Percentiles rank a stretch among this genome's conserved stretches.
Conservation (phyloP, 2,888 invertebrate genomes). For the Cheilosia impressa region DNA sequence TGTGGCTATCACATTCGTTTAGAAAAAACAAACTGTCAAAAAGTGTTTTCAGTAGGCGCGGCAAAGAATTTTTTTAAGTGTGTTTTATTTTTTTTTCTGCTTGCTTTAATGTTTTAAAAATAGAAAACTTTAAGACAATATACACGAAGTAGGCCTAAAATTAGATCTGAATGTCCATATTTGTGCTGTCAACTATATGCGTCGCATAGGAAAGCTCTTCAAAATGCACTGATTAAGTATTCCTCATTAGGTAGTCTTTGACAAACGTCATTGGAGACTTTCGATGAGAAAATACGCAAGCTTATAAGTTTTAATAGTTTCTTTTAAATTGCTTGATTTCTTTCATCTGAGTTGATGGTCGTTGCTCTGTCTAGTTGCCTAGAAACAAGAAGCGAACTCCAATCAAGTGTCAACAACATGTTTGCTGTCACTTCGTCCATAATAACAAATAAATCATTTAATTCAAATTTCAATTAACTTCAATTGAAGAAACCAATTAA, state of each 20-base stretch:
- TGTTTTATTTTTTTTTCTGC: not conserved
- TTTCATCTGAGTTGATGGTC: slow-evolving; percentile 2
- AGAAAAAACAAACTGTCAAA: slow-evolving; percentile 15
- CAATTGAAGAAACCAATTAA: slow-evolving; percentile 77
- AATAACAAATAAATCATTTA: slow-evolving; percentile 80
- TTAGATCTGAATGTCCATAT: not conserved
- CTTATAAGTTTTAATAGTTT: not conserved
- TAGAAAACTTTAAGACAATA: not conserved
- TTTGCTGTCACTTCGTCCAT: slow-evolving; percentile 51
- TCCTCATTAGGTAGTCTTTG: too few species aligned
- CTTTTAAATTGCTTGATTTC: not conserved
- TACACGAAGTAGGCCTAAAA: not conserved
- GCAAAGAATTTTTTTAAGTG: not conserved
- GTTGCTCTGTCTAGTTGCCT: slow-evolving; percentile 1
- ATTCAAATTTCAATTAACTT: slow-evolving; percentile 81
- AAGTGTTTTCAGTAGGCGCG: slow-evolving; percentile 19
- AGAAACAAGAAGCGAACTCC: slow-evolving; percentile 25
- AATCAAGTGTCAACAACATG: slow-evolving; percentile 73
- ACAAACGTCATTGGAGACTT: too few species aligned
- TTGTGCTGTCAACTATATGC: too few species aligned
- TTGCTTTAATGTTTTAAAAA: not conserved
- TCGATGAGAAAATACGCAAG: not conserved
- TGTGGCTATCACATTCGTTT: slow-evolving; percentile 9
- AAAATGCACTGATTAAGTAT: too few species aligned
- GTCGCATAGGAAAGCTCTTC: too few species aligned